These are phyloP conservation scores for Oncopodura yosiiana DNA, from an alignment of 1,140 invertebrate species.

Conservation along the genomic window DNA sequence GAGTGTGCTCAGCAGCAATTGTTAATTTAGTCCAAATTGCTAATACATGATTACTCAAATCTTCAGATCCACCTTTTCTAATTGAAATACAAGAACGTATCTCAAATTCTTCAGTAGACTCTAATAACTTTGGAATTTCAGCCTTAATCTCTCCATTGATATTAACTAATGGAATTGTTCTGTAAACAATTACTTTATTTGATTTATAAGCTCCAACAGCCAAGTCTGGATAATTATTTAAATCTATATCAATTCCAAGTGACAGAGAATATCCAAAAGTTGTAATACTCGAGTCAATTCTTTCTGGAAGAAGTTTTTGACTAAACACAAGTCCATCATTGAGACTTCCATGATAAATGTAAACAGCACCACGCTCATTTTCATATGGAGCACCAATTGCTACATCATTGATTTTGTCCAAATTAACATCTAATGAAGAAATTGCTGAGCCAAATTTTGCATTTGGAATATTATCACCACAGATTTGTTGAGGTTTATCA, in stretches of 20 bases:
- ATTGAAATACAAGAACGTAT: constrained; percentile 36
- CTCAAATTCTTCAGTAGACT: constrained; percentile 40
- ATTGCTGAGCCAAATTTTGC: constrained; percentile 44
- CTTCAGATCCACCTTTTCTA: constrained; percentile 30
- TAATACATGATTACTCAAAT: constrained; percentile 32
- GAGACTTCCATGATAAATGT: constrained; percentile 46
- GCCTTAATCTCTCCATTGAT: constrained; percentile 33
- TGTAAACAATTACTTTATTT: constrained; percentile 33
- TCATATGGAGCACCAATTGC: constrained; percentile 49
- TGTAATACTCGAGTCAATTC: constrained; percentile 25
- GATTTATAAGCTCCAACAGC: constrained; percentile 37
- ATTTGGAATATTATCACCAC: constrained; percentile 23
- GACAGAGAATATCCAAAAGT: constrained; percentile 35
- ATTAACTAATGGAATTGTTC: constrained; percentile 30
- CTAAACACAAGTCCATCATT: constrained; percentile 1
- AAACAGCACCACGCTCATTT: constrained; percentile 43
- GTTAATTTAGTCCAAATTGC: constrained; percentile 8
- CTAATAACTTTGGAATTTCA: constrained; percentile 39
- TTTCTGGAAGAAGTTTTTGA: constrained; percentile 21
- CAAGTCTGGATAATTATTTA: constrained; percentile 28
- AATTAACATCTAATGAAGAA: constrained; percentile 42
- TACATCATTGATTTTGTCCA: constrained; percentile 44
- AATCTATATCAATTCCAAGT: constrained; percentile 37
- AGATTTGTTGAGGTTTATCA: constrained; percentile 6
- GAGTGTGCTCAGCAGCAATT: neutral